Evolutionary conservation across 2,797 vertebrate genomes (phyloP), one percentile per base, ranked within the genome.

Genomic region (Spea hammondii): DNA sequence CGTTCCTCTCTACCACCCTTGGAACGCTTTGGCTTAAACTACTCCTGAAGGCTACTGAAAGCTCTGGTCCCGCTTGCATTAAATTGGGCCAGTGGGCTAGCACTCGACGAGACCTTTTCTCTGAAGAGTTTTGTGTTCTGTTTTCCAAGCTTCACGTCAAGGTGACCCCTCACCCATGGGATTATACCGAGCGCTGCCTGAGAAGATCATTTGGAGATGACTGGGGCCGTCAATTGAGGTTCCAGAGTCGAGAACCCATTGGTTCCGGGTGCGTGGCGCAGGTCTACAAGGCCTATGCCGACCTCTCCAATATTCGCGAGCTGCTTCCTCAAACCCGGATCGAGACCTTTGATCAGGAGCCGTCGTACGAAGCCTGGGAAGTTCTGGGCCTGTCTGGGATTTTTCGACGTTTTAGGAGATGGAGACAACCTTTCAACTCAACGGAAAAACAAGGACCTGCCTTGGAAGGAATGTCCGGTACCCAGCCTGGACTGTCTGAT

Each of bases 31-130:
- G 96, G 97, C 85, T 97, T 80, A 86, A 88, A 0, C 89, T 93
- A 70, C 89, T 99, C 77, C 90, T 98, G 70, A 94, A 92, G 89
- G 93, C 95, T 59, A 96, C 94, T 0, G 96, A 97, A 84, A 91
- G 93, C 0, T 95, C 95, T 0, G 97, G 96, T 4, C 96, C 97
- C 0, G 94, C 96, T 0, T 98, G 94, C 65, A 91, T 98, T 78
- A 99, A 98, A 78, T 88, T 98, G 80, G 96, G 96, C 0, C 97
- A 99, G 85, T 99, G 97, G 97, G 96, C 96, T 83, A 95, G 97
- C 90, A 98, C 96, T 13, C 91, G 96, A 5, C 91, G 93, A 6
- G 97, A 98, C 85, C 89, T 98, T 79, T 98, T 99, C 85, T 93
- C 96, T 0, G 90, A 85, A 65, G 93, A 93, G 64, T 97, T 98